These are phyloP conservation scores for Polyommatus iphigenia DNA, from an alignment of 2,888 invertebrate species.

Conservation along the genomic window DNA sequence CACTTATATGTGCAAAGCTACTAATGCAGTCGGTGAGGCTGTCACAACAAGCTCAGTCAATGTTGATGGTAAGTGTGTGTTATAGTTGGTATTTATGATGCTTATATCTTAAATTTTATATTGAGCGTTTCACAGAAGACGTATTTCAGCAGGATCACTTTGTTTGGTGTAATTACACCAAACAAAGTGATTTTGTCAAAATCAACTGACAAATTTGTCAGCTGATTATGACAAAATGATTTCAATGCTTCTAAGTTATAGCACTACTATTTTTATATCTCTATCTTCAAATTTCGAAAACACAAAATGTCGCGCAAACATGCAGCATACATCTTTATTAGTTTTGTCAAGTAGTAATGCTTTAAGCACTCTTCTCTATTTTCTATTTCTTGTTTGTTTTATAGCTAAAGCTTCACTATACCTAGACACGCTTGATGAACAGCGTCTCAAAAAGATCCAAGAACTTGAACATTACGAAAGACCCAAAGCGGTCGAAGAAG, in stretches of 20 bases:
- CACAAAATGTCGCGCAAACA: neutral
- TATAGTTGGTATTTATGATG: conserved; percentile 7
- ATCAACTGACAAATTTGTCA: too few relatives aligned
- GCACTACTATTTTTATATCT: neutral
- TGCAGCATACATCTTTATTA: neutral
- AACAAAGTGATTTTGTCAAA: too few relatives aligned
- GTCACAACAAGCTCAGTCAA: conserved; percentile 94
- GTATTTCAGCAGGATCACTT: neutral
- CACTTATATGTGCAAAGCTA: conserved; percentile 97
- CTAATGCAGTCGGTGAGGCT: conserved; percentile 97
- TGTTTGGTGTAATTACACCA: neutral
- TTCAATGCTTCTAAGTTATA: neutral
- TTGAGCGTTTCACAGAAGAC: neutral
- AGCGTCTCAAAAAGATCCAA: conserved; percentile 92
- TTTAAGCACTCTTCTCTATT: neutral
- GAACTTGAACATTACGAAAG: conserved; percentile 91
- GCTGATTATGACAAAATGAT: neutral
- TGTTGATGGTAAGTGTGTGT: conserved; percentile 85
- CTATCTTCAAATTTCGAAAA: neutral
- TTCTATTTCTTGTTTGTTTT: conserved; percentile 45
- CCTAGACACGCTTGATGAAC: conserved; percentile 94
- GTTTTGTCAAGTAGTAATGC: neutral
- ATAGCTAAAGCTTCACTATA: conserved; percentile 90
- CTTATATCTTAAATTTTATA: neutral
- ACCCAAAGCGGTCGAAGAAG: conserved; percentile 87